These are phyloP conservation scores for Papilio elwesi DNA, from an alignment of 2,888 invertebrate species.

Conservation along the genomic window DNA sequence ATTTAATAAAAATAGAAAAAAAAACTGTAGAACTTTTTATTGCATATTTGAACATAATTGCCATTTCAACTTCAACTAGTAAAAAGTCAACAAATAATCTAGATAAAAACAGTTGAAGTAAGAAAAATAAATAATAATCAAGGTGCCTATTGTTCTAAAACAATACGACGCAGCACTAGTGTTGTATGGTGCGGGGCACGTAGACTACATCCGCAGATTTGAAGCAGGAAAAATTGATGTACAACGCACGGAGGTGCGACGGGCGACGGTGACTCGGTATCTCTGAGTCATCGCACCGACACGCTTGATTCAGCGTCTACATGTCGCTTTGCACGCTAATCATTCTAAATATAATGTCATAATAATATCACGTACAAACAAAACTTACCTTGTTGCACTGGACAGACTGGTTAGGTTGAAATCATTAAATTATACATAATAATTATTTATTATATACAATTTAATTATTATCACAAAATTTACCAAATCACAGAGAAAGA, in stretches of 20 bases:
- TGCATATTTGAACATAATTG: too few species aligned
- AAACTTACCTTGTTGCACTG: not conserved
- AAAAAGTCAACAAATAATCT: not conserved
- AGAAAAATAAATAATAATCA: not conserved
- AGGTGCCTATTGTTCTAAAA: slow-evolving; percentile 33
- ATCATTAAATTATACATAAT: not conserved
- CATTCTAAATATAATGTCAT: slow-evolving; percentile 22
- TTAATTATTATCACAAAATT: not conserved
- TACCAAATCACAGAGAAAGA: not conserved
- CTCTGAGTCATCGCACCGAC: slow-evolving; percentile 47
- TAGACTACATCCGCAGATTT: slow-evolving; percentile 35
- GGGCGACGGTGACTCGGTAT: slow-evolving; percentile 43
- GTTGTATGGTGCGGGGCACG: slow-evolving; percentile 31
- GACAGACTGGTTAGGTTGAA: not conserved
- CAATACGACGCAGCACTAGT: slow-evolving; percentile 26
- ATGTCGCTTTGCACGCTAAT: slow-evolving; percentile 24
- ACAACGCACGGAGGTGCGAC: slow-evolving; percentile 41
- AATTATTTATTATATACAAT: not conserved
- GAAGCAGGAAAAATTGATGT: slow-evolving; percentile 42
- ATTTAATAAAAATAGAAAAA: too few species aligned
- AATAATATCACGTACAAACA: not conserved
- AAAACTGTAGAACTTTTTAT: too few species aligned
- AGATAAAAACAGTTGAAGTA: not conserved
- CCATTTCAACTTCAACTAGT: too few species aligned
- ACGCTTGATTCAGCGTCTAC: slow-evolving; percentile 19